Conservation (phyloP, 2,888 invertebrate genomes). For the Escarpia spicata region DNA sequence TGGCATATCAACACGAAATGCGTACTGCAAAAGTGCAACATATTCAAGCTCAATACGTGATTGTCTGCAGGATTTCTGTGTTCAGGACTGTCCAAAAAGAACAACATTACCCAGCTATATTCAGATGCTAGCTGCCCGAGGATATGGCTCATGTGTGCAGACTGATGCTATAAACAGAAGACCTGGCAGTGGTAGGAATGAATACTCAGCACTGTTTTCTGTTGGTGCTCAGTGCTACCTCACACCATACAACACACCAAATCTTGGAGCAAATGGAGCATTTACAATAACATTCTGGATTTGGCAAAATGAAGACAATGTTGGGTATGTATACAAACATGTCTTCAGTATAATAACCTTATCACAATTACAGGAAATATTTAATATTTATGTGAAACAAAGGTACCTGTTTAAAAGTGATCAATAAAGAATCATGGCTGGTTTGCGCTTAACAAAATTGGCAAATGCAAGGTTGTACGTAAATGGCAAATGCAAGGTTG, state of each 20-base stretch:
- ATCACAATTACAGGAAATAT: neutral
- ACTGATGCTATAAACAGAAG: constrained; percentile 55
- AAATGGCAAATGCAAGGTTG: too few species aligned
- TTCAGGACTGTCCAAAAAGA: constrained; percentile 57
- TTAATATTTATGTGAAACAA: neutral
- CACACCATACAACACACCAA: constrained; percentile 41
- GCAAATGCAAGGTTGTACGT: too few species aligned
- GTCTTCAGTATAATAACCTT: neutral
- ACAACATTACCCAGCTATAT: constrained; percentile 45
- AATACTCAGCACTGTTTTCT: constrained; percentile 47
- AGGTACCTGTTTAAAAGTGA: too few species aligned
- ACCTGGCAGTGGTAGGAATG: constrained; percentile 48
- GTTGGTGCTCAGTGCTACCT: constrained; percentile 51
- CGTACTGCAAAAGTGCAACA: constrained; percentile 58
- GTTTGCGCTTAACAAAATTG: too few species aligned
- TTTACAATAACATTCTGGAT: constrained; percentile 59
- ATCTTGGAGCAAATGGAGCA: constrained; percentile 49
- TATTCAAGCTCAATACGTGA: constrained; percentile 47
- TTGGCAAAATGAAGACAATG: constrained; percentile 51
- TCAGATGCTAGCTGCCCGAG: constrained; percentile 47
- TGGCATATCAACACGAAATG: constrained; percentile 54
- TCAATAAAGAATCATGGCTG: too few species aligned
- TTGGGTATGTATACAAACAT: constrained; percentile 46
- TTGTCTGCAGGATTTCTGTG: constrained; percentile 57
- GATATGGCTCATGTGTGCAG: constrained; percentile 53